Evolutionary conservation across 2,888 invertebrate species (phyloP).

Genomic region (Pristionchus japonicus): DNA sequence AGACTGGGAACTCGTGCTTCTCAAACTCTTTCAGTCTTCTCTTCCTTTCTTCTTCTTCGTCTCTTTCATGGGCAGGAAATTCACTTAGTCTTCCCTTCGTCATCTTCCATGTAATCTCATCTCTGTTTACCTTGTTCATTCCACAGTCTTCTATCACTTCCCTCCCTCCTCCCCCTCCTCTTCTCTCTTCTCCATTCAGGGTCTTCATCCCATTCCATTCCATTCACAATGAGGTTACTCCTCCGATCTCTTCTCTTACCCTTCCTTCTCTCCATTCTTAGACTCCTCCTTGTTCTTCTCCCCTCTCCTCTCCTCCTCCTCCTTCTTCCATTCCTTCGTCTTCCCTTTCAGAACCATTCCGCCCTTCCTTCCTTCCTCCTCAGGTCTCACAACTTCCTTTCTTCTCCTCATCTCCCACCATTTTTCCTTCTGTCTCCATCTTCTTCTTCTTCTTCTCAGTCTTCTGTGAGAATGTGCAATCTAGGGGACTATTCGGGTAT

Average conservation of each 20-base stretch:
- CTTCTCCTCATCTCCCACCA: background rate
- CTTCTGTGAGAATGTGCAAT: conserved; percentile 18
- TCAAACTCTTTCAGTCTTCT: background rate
- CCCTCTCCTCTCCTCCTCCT: background rate
- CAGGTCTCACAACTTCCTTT: conserved; percentile 5
- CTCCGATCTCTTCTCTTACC: background rate
- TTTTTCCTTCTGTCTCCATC: background rate
- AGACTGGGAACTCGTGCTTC: background rate
- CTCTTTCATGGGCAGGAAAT: background rate
- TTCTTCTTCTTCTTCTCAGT: background rate
- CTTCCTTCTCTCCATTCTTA: background rate
- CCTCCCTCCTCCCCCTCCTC: background rate
- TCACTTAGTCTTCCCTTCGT: conserved; percentile 6
- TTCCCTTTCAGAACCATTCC: background rate
- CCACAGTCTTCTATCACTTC: conserved; percentile 19
- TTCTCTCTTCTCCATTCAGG: background rate
- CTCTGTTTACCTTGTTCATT: conserved; percentile 23
- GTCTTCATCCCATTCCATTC: background rate
- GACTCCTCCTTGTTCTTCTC: background rate
- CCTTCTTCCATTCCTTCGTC: background rate
- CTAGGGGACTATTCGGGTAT: background rate
- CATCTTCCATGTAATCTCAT: conserved; percentile 21
- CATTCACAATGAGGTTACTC: background rate
- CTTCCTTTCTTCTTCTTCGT: background rate
- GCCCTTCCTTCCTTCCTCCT: background rate